Evolutionary conservation across 1,140 invertebrate species (phyloP).

Genomic region (Drosophila carrolli): DNA sequence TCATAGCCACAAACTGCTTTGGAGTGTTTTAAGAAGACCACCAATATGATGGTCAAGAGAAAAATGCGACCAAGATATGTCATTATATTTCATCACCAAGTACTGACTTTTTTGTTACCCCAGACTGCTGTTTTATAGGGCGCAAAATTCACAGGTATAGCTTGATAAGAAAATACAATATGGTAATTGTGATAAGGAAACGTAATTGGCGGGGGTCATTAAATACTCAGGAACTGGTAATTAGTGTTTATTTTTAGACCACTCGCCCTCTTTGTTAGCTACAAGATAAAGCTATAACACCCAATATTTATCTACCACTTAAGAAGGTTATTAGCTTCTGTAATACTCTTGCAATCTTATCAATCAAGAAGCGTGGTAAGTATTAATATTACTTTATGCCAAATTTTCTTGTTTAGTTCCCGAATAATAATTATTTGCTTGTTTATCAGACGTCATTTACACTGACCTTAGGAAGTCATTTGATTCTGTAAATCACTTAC

Average conservation of each 20-base stretch:
- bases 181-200: constrained; percentile 13
- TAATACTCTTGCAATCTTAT: constrained; percentile 1
- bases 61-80: not conserved
- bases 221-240: not conserved
- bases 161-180: constrained; percentile 14
- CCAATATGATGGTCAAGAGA: constrained; percentile 21
- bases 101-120: constrained; percentile 12
- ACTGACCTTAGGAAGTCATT: too few species aligned
- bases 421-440: too few species aligned
- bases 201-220: not conserved
- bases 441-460: too few species aligned
- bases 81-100: constrained; percentile 9
- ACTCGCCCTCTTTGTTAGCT: not conserved
- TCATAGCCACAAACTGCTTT: constrained; percentile 59
- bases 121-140: constrained; percentile 33
- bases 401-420: too few species aligned
- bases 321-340: not conserved
- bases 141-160: not conserved
- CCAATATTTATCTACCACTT: constrained; percentile 3
- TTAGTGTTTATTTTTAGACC: not conserved
- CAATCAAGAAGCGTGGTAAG: too few species aligned
- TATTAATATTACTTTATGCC: too few species aligned
- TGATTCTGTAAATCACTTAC: too few species aligned
- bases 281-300: not conserved
- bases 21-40: constrained; percentile 11